A percentile compares a stretch with the other conserved stretches of the same genome.
These are phyloP conservation scores for Drosophila ironensis DNA, from an alignment of 1,140 invertebrate genomes.

Conservation along the genomic window DNA sequence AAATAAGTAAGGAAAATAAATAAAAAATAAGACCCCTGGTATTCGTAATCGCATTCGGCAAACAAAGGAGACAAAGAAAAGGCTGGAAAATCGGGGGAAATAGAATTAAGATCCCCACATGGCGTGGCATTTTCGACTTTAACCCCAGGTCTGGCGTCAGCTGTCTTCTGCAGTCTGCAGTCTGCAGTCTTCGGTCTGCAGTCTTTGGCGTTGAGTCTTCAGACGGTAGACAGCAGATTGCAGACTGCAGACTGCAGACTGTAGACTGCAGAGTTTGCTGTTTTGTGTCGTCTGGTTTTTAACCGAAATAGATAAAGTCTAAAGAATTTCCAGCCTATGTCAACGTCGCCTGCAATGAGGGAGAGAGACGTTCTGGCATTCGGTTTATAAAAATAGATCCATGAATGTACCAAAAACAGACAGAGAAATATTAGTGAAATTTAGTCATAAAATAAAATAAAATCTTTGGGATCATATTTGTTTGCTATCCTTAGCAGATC, in stretches of 20 bases:
- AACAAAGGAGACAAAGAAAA: not conserved
- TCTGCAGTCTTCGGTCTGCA: slow-evolving; percentile 3
- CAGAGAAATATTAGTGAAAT: not conserved
- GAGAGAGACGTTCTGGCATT: slow-evolving; percentile 35
- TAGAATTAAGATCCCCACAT: slow-evolving; percentile 1
- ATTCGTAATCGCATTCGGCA: not conserved
- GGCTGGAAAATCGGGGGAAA: not conserved
- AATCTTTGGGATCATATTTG: no score
- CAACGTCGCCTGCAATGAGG: slow-evolving; percentile 49
- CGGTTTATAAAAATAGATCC: slow-evolving; percentile 49
- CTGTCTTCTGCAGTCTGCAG: slow-evolving; percentile 21
- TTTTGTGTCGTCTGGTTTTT: slow-evolving; percentile 25
- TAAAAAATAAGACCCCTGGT: not conserved
- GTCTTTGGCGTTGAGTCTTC: not conserved
- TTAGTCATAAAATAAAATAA: no score
- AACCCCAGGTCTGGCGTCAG: slow-evolving; percentile 30
- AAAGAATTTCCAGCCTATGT: slow-evolving; percentile 72
- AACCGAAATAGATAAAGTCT: slow-evolving; percentile 52
- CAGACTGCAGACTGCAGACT: slow-evolving; percentile 4
- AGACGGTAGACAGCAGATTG: no score
- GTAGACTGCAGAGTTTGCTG: not conserved
- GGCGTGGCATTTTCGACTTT: slow-evolving; percentile 32
- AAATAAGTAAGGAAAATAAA: no score
- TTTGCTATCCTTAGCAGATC: no score
- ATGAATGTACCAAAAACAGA: slow-evolving; percentile 23